These are phyloP conservation scores for Cylindroiulus punctatus DNA, from an alignment of 2,888 invertebrate species.

Conservation along the genomic window DNA sequence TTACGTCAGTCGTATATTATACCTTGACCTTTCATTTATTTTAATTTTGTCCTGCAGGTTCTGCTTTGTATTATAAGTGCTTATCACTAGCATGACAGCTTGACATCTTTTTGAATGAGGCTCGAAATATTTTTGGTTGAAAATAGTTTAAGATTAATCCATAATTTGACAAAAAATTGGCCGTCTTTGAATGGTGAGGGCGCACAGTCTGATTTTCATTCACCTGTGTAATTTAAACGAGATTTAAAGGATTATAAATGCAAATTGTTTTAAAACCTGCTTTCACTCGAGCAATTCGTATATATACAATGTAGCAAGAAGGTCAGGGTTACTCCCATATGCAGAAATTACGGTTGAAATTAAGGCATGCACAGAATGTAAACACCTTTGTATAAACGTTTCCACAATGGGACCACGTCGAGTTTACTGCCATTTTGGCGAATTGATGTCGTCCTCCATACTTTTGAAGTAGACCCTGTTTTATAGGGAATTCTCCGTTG, in stretches of 20 bases:
- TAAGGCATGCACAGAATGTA: not conserved
- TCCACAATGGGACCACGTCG: not conserved
- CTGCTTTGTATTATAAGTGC: too few relatives aligned
- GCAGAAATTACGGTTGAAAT: not conserved
- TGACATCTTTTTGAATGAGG: too few relatives aligned
- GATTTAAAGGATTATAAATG: not conserved
- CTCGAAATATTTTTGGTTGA: not conserved
- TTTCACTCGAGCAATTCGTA: not conserved
- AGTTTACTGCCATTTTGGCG: not conserved
- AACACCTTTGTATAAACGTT: not conserved
- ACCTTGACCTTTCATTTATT: not conserved
- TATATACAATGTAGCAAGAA: not conserved
- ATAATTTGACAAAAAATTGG: not conserved
- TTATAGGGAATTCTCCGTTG: not conserved
- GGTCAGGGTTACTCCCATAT: not conserved
- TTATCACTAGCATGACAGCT: too few relatives aligned
- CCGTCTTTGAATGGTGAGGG: not conserved
- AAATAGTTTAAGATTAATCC: not conserved
- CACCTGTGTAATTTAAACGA: not conserved
- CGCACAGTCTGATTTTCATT: not conserved
- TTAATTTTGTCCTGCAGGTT: not conserved
- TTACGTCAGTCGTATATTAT: not conserved
- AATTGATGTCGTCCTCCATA: not conserved
- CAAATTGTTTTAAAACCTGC: not conserved
- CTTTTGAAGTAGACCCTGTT: not conserved